These are phyloP conservation scores for Rhyacophila evoluta DNA, from an alignment of 2,888 invertebrate species.

Conservation along the genomic window DNA sequence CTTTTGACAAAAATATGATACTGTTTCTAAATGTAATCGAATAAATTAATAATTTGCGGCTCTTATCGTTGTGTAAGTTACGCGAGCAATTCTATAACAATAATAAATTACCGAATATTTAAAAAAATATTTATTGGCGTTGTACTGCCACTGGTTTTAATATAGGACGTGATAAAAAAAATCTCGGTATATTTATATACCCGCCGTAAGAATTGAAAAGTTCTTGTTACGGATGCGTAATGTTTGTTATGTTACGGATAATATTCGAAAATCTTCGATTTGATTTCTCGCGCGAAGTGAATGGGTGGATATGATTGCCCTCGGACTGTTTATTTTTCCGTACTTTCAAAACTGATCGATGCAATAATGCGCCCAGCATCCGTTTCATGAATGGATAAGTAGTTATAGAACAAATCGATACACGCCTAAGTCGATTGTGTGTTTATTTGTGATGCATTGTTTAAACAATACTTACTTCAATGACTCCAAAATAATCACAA, in stretches of 20 bases:
- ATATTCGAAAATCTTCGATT: conserved; percentile 20
- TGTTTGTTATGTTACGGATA: conserved; percentile 11
- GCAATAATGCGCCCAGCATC: conserved; percentile 35
- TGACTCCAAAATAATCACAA: no score
- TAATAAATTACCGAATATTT: no score
- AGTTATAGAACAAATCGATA: neutral
- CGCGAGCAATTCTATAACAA: no score
- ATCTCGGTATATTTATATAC: conserved; percentile 8
- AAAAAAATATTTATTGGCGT: no score
- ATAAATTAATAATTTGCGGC: no score
- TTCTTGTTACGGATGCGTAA: conserved; percentile 23
- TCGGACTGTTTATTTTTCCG: conserved; percentile 41
- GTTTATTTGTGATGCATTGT: no score
- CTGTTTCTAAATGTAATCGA: no score
- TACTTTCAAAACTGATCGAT: conserved; percentile 34
- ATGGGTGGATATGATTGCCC: conserved; percentile 29
- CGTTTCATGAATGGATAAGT: conserved; percentile 31
- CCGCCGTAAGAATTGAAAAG: conserved; percentile 29
- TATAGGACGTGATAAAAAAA: conserved; percentile 41
- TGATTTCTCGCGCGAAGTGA: conserved; percentile 25
- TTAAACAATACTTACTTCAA: no score
- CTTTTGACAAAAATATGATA: no score
- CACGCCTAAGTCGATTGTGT: no score
- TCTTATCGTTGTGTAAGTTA: no score
- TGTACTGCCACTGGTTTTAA: conserved; percentile 30